Base-by-base conservation (phyloP, 2,113 vertebrate species). In the Tauraco erythrolophus region DNA sequence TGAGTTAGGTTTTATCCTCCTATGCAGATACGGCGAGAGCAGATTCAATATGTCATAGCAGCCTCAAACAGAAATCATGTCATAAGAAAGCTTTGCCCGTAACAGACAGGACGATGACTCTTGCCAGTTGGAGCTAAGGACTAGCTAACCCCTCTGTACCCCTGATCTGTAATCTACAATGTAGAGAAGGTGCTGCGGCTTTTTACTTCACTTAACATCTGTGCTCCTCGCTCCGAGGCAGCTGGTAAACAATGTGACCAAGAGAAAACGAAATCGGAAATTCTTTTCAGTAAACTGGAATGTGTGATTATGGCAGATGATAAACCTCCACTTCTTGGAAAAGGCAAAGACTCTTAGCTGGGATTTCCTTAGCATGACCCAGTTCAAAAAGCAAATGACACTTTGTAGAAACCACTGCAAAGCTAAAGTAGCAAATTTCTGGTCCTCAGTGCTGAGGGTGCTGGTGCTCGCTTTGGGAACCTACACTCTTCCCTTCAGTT, bases 261-360 rank as follows among this genome's bases (percentile, higher is more conserved):
- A 39, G 46, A 57, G 33, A 64, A 79, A 88, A 45, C 0, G 0
- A 75, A 71, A 70, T 5, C 8, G 45, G 25, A 48, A 0, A 53
- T 50, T 65, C 48, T 65, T 48, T 60, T 14, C 80, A 68, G 19
- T 89, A 53, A 88, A 74, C 46, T 18, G 27, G 11, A 58, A 66
- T 51, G 23, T 56, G 61, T 83, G 48, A 84, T 88, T 81, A 56
- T 7, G 15, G 43, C 69, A 74, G 85, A 93, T 3, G n/a, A 77
- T 80, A 90, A 88, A 70, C 62, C 21, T 35, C 17, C 6, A 39
- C 70, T 96, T 92, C 92, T 88, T 93, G 92, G 92, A 90, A 94
- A 79, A 94, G 19, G 13, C 6, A 69, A 75, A 85, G 75, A 48
- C 60, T 74, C 46, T 31, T 88, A 60, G 75, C 76, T 78, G 76